Conservation (phyloP, 2,888 invertebrate species). For the Lumbricus terrestris region DNA sequence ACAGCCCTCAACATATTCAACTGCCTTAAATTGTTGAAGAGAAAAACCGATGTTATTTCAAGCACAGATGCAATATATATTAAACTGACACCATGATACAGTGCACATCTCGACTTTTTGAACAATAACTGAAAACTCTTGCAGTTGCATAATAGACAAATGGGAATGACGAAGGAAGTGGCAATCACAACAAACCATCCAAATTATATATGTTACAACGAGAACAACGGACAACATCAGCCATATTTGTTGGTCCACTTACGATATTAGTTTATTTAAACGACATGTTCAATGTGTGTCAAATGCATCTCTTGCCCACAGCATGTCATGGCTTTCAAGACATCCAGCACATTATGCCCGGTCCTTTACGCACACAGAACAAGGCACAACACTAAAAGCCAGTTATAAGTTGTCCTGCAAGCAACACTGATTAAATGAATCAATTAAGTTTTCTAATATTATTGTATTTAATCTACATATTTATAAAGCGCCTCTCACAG, state of each 20-base stretch:
- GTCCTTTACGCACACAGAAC: neutral
- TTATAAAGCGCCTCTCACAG: too few relatives aligned
- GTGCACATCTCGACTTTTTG: too few relatives aligned
- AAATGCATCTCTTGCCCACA: neutral
- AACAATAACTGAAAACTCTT: neutral
- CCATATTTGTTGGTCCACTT: neutral
- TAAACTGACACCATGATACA: neutral
- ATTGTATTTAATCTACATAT: too few relatives aligned
- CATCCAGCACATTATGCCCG: neutral
- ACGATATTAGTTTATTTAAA: neutral
- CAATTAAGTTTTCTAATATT: neutral
- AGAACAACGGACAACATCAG: neutral
- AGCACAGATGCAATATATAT: neutral
- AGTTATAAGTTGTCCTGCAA: neutral
- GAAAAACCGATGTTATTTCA: neutral
- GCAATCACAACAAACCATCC: neutral
- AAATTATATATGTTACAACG: neutral
- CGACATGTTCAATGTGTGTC: neutral
- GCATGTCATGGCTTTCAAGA: neutral
- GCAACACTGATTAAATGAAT: neutral
- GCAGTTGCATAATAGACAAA: neutral
- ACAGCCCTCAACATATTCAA: neutral
- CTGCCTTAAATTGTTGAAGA: neutral
- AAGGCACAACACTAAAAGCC: slow-evolving; percentile 3
- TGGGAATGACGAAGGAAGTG: neutral